Evolutionary conservation across 35 echinoderm and acorn worm genomes (phyloP).

Genomic region (Holothuria glaberrima): DNA sequence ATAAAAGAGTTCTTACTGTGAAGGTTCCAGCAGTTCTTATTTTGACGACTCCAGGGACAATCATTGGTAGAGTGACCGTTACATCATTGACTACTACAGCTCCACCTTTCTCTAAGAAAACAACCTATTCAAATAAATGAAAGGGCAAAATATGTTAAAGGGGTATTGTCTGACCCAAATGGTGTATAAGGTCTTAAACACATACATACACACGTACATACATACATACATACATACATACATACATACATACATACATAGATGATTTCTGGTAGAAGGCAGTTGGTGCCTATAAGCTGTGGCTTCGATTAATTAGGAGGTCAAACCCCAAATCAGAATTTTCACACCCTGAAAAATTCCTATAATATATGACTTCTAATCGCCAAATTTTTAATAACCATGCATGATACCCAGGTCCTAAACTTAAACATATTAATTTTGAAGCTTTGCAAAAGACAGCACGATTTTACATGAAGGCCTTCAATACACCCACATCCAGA

Average conservation of each 20-base stretch:
- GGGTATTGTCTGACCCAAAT: too few species aligned
- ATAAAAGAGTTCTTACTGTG: neutral
- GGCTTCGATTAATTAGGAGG: too few species aligned
- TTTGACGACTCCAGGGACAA: neutral
- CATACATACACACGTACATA: too few species aligned
- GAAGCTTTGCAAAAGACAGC: neutral
- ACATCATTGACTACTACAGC: conserved; percentile 14
- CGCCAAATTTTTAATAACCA: neutral
- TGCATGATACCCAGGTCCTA: neutral
- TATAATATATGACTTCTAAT: neutral
- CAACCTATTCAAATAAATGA: neutral
- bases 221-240: too few species aligned
- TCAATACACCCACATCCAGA: neutral
- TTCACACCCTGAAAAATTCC: neutral
- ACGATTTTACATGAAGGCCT: neutral
- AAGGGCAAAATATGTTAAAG: neutral
- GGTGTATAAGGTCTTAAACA: too few species aligned
- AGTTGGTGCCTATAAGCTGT: too few species aligned
- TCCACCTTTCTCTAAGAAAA: neutral
- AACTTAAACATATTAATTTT: neutral
- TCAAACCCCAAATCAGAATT: too few species aligned
- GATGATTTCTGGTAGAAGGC: too few species aligned
- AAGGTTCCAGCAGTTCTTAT: neutral
- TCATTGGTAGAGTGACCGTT: conserved; percentile 17
- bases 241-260: too few species aligned